These are phyloP conservation scores for Meteorus colon DNA, from an alignment of 2,888 invertebrate genomes.

Conservation along the genomic window DNA sequence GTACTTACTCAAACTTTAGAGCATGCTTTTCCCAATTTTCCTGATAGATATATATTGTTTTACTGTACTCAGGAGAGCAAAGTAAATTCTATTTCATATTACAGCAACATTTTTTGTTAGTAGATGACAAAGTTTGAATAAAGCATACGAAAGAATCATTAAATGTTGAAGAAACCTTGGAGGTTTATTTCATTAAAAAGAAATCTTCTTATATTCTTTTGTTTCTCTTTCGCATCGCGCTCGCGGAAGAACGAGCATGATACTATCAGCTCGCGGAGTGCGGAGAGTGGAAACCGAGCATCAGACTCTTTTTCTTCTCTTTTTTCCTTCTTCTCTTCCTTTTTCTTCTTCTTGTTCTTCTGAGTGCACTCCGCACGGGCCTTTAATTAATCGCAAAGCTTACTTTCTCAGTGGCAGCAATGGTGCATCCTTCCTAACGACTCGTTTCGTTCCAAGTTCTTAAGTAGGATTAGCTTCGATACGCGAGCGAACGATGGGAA, in stretches of 20 bases:
- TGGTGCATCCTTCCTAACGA: constrained; percentile 33
- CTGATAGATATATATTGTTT: too few species aligned
- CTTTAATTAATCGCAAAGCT: constrained; percentile 46
- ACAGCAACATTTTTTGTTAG: background rate
- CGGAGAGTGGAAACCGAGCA: constrained; percentile 1
- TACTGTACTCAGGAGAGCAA: background rate
- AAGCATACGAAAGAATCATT: constrained; percentile 38
- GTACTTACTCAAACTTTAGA: background rate
- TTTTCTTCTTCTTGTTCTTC: constrained; percentile 13
- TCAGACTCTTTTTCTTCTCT: background rate
- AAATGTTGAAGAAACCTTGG: constrained; percentile 24
- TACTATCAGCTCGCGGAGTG: constrained; percentile 34
- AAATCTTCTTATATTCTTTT: constrained; percentile 40
- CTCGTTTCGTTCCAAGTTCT: constrained; percentile 43
- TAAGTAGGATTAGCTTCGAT: constrained; percentile 47
- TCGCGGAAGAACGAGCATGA: constrained; percentile 38
- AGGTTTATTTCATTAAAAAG: constrained; percentile 41
- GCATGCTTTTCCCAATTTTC: too few species aligned
- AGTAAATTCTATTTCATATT: background rate
- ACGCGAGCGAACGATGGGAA: constrained; percentile 32
- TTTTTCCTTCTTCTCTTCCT: background rate
- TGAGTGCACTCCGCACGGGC: constrained; percentile 35
- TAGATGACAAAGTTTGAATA: constrained; percentile 34
- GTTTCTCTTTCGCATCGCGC: constrained; percentile 29
- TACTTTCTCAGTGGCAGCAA: constrained; percentile 37